Conservation (phyloP, 2,888 invertebrate species). For the Rhagophthalmus giganteus region DNA sequence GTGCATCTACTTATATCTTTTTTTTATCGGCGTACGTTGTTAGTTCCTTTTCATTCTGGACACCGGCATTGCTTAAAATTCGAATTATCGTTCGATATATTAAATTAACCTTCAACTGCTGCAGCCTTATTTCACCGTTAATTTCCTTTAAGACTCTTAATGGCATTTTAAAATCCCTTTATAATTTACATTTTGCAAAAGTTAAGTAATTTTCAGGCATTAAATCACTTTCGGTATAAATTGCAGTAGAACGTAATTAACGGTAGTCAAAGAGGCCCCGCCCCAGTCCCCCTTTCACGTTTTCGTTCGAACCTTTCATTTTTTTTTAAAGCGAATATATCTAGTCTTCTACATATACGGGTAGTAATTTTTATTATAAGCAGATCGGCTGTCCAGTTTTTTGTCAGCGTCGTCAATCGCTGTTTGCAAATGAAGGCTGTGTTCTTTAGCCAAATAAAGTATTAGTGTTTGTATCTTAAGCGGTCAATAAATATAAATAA, state of each 20-base stretch:
- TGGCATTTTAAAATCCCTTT: too few species aligned
- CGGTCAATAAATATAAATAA: constrained; percentile 11
- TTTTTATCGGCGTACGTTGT: neutral
- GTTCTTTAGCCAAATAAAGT: constrained; percentile 43
- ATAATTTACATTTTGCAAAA: neutral
- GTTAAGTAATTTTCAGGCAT: too few species aligned
- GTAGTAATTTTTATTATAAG: constrained; percentile 12
- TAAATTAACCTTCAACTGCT: too few species aligned
- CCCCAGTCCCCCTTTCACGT: too few species aligned
- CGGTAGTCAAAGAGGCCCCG: too few species aligned
- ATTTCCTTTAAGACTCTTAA: too few species aligned
- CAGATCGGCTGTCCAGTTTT: constrained; percentile 10
- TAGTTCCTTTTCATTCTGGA: neutral
- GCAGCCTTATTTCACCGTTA: too few species aligned
- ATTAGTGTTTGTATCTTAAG: constrained; percentile 29
- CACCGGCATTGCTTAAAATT: too few species aligned
- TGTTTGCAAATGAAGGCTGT: constrained; percentile 41
- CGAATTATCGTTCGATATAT: too few species aligned
- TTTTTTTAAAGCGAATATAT: neutral
- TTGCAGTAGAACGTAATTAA: too few species aligned
- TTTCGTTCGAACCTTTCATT: neutral
- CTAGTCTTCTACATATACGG: constrained; percentile 10
- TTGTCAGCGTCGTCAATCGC: constrained; percentile 21
- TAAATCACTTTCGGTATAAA: too few species aligned
- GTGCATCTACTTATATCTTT: too few species aligned